phyloP scores from a whole-genome alignment of 1,140 invertebrate species.

The Apis laboriosa region DNA sequence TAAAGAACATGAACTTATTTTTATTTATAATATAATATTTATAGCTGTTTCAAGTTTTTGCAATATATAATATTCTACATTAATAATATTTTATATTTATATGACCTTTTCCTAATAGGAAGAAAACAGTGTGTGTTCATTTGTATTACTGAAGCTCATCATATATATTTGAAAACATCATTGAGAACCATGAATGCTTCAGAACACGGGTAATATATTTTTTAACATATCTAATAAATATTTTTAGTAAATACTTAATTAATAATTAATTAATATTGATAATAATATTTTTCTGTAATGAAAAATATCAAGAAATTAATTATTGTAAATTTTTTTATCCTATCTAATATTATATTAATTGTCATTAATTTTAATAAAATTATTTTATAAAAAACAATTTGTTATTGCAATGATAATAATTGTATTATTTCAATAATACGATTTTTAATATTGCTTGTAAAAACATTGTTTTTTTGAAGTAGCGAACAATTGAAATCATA shows the following conservation, averaged over 20 bases:
- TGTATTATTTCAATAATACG: not conserved
- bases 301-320: not conserved
- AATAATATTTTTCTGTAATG: not conserved
- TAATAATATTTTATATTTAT: constrained; percentile 21
- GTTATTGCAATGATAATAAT: not conserved
- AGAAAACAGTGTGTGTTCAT: constrained; percentile 54
- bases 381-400: not conserved
- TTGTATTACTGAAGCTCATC: constrained; percentile 52
- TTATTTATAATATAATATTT: not conserved
- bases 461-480: not conserved
- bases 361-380: not conserved
- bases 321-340: not conserved
- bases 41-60: not conserved
- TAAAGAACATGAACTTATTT: constrained; percentile 27
- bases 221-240: constrained; percentile 5
- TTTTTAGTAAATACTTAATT: not conserved
- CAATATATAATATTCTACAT: constrained; percentile 16
- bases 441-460: not conserved
- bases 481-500: constrained; percentile 19
- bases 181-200: constrained; percentile 86
- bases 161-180: constrained; percentile 59
- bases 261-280: not conserved
- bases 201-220: constrained; percentile 87
- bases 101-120: constrained; percentile 60
- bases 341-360: not conserved